phyloP scores from a whole-genome alignment of 1,140 invertebrate species.

The Mycetomoellerius zeteki region DNA sequence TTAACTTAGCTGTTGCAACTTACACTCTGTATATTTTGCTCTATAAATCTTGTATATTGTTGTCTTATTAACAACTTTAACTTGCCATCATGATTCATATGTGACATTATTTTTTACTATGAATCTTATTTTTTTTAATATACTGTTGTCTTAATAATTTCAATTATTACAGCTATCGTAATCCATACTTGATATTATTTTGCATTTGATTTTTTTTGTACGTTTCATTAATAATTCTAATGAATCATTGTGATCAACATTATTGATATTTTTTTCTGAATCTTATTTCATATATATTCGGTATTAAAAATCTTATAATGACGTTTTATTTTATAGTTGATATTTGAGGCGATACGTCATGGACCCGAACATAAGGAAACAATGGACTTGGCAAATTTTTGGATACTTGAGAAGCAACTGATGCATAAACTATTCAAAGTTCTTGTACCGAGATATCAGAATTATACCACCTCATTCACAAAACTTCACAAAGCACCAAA shows the following conservation, averaged over 20 bases:
- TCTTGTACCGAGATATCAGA: conserved; percentile 93
- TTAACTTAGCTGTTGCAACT: neutral
- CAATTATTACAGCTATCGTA: neutral
- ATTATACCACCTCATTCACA: conserved; percentile 91
- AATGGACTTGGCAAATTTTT: conserved; percentile 96
- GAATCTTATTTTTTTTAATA: neutral
- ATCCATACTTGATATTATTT: neutral
- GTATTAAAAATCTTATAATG: neutral
- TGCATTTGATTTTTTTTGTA: neutral
- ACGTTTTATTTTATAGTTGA: conserved; percentile 89
- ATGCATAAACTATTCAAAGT: conserved; percentile 98
- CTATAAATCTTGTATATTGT: neutral
- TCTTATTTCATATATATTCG: neutral
- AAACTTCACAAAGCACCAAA: conserved; percentile 91
- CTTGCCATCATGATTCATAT: neutral
- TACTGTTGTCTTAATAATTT: neutral
- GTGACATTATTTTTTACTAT: neutral
- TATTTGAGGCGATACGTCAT: conserved; percentile 95
- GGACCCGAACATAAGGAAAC: conserved; percentile 94
- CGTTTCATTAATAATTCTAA: conserved; percentile 2
- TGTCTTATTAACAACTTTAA: neutral
- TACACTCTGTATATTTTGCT: neutral
- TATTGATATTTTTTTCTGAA: neutral
- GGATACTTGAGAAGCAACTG: conserved; percentile 95
- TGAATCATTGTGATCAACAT: neutral